Evolutionary conservation across 2,113 vertebrate species (phyloP).

Genomic region (Macquaria ambigua): DNA sequence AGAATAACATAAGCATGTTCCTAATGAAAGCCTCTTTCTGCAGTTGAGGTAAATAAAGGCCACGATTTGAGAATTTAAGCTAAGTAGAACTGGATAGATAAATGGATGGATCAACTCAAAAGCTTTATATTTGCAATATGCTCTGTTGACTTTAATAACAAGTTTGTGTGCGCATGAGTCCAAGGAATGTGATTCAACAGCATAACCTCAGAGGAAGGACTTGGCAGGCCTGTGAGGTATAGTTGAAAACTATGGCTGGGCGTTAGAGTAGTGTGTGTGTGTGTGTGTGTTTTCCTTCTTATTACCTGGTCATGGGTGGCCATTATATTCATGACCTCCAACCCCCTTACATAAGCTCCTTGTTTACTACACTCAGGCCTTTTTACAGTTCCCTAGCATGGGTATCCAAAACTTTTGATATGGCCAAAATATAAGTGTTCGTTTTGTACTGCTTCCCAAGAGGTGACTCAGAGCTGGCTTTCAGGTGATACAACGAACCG

Average conservation of each 20-base stretch:
- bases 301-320: constrained; percentile 37
- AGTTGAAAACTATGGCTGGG: not conserved
- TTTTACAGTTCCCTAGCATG: constrained; percentile 11
- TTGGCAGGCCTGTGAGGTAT: constrained; percentile 5
- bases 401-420: constrained; percentile 29
- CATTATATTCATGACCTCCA: constrained; percentile 29
- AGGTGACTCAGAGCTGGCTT: constrained; percentile 31
- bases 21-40: not conserved
- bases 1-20: not conserved
- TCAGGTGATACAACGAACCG: constrained; percentile 1
- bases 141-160: not conserved
- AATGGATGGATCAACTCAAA: not conserved
- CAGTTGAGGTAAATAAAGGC: not conserved
- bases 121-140: not conserved
- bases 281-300: constrained; percentile 16
- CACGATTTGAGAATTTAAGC: not conserved
- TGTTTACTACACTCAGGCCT: constrained; percentile 22
- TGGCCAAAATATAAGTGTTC: constrained; percentile 33
- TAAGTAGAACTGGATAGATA: not conserved
- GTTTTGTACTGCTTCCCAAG: constrained; percentile 17
- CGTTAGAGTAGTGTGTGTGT: too few relatives aligned
- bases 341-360: constrained; percentile 39
- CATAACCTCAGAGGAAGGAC: constrained; percentile 7
- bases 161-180: not conserved
- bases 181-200: not conserved